Conservation (phyloP, 2,113 vertebrate species). For the Echinops telfairi region DNA sequence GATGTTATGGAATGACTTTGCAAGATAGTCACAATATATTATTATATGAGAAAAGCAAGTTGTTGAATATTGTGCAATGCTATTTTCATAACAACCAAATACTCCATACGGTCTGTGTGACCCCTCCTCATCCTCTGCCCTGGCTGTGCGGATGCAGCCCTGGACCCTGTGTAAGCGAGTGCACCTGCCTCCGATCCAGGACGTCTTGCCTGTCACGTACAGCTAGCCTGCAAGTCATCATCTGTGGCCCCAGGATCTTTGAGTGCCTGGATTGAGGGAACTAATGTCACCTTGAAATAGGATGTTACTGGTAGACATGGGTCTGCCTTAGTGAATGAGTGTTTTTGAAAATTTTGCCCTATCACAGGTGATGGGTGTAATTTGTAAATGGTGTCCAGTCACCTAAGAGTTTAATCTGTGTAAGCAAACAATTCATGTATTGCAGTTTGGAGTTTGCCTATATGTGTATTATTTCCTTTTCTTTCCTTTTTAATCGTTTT, state of each 20-base stretch:
- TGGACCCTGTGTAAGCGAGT: background rate
- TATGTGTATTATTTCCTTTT: too few species aligned
- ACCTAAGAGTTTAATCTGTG: too few species aligned
- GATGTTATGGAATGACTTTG: background rate
- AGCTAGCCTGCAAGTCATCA: background rate
- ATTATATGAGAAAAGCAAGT: constrained; percentile 46
- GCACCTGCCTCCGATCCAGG: background rate
- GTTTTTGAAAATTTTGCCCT: too few species aligned
- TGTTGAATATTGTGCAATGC: background rate
- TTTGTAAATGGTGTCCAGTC: too few species aligned
- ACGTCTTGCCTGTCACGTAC: background rate
- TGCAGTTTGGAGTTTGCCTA: too few species aligned
- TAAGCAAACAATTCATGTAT: too few species aligned
- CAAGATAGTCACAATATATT: constrained; percentile 16
- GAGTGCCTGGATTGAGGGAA: background rate
- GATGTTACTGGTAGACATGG: too few species aligned
- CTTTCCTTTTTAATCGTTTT: too few species aligned
- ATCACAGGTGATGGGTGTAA: too few species aligned
- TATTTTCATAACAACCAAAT: constrained; percentile 46
- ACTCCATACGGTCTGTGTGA: background rate
- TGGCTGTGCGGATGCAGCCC: background rate
- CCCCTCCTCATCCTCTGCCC: background rate
- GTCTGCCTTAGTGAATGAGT: too few species aligned
- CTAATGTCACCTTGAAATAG: background rate
- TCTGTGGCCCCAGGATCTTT: background rate